Conservation (phyloP, 2,797 vertebrate genomes). For the Knipowitschia caucasica region DNA sequence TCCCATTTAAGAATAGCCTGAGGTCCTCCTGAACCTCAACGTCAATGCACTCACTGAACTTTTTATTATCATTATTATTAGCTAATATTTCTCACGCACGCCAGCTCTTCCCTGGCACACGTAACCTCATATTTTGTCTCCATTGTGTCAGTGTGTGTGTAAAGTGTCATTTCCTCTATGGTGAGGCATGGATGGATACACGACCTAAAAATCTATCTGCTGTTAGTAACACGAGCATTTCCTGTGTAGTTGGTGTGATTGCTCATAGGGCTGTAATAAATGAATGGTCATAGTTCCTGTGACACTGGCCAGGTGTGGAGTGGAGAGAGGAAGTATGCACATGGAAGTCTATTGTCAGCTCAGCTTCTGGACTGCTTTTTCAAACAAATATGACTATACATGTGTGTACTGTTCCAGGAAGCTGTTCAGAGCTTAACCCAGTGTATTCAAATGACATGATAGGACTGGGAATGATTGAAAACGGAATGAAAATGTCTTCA, state of each 20-base stretch:
- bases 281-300: slow-evolving; percentile 73
- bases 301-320: slow-evolving; percentile 68
- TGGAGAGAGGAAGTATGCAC: slow-evolving; percentile 66
- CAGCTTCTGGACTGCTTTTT: slow-evolving; percentile 25
- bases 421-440: not conserved
- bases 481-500: too few relatives aligned
- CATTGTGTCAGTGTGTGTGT: slow-evolving; percentile 4
- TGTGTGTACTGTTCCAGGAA: not conserved
- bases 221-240: slow-evolving; percentile 41
- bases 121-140: slow-evolving; percentile 7
- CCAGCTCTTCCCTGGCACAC: too few relatives aligned
- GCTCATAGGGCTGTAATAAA: slow-evolving; percentile 29
- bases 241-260: slow-evolving; percentile 35
- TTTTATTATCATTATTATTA: not conserved
- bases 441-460: not conserved
- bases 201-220: slow-evolving; percentile 42
- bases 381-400: slow-evolving; percentile 30
- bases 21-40: not conserved
- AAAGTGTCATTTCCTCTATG: slow-evolving; percentile 33
- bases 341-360: slow-evolving; percentile 65
- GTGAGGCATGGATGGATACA: slow-evolving; percentile 35
- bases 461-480: not conserved
- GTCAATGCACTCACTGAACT: not conserved
- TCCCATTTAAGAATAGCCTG: slow-evolving; percentile 16
- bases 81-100: not conserved